A percentile compares a stretch with the other conserved stretches of the same genome.
Conservation (phyloP, 2,113 vertebrate genomes). For the Gorsachius goisagi region DNA sequence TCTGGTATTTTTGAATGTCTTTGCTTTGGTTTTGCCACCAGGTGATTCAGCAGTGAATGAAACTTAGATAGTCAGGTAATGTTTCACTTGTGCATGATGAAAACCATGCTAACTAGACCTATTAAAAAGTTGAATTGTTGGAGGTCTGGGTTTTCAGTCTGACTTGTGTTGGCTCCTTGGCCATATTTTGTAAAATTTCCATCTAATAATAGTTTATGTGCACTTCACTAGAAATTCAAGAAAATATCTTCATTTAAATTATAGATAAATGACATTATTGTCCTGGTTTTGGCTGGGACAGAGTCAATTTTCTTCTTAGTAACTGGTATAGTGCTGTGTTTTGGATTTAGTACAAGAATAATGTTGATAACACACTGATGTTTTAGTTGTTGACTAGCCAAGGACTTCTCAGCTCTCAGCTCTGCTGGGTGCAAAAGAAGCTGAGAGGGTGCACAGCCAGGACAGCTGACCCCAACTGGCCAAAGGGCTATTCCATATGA, state of each 20-base stretch:
- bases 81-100: neutral
- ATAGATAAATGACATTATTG: neutral
- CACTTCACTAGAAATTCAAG: neutral
- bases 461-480: no score
- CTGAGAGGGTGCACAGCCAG: no score
- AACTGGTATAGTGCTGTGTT: no score
- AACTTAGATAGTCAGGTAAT: neutral
- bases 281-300: no score
- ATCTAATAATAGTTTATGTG: neutral
- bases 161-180: neutral
- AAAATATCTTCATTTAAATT: neutral
- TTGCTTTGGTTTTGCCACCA: neutral
- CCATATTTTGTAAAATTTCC: neutral
- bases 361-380: no score
- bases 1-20: neutral
- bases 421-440: no score
- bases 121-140: neutral
- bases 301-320: no score
- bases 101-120: neutral
- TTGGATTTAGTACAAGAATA: no score
- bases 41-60: neutral
- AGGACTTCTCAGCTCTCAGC: no score
- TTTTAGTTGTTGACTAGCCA: no score
- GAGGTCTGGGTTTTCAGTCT: neutral
- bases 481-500: no score